phyloP scores from a whole-genome alignment of 2,797 vertebrate species.

The Xenentodon cancila region DNA sequence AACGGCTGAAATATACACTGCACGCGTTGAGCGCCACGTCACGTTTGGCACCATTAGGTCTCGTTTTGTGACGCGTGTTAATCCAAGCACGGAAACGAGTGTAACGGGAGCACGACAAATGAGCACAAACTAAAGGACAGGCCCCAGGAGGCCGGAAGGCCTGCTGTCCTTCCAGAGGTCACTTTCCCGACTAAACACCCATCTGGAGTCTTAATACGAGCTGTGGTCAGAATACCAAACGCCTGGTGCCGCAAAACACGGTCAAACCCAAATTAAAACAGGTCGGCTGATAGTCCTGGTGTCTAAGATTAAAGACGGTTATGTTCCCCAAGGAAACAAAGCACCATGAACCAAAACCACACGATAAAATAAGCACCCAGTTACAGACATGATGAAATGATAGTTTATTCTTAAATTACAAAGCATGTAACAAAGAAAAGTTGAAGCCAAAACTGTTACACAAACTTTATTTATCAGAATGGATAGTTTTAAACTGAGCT shows the following conservation, averaged over 20 bases:
- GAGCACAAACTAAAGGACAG: slow-evolving; percentile 6
- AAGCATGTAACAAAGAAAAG: slow-evolving; percentile 67
- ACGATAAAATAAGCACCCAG: not conserved
- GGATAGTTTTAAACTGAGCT: slow-evolving; percentile 64
- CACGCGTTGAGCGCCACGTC: not conserved
- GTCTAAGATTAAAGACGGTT: too few species aligned
- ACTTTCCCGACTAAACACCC: slow-evolving; percentile 49
- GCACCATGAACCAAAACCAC: not conserved
- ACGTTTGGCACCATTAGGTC: not conserved
- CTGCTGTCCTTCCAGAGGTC: slow-evolving; percentile 45
- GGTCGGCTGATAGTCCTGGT: not conserved
- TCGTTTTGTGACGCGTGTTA: slow-evolving; percentile 14
- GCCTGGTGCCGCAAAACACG: slow-evolving; percentile 10
- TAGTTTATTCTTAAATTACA: slow-evolving; percentile 80
- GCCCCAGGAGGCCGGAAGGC: slow-evolving; percentile 9
- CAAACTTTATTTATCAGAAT: slow-evolving; percentile 68
- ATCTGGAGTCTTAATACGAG: slow-evolving; percentile 32
- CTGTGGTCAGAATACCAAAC: slow-evolving; percentile 54
- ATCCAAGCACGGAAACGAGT: not conserved
- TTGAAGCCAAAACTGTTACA: slow-evolving; percentile 69
- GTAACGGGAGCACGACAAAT: slow-evolving; percentile 1
- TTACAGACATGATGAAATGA: slow-evolving; percentile 53
- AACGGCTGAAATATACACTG: not conserved
- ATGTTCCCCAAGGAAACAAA: too few species aligned
- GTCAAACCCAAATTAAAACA: slow-evolving; percentile 13